Base-by-base conservation (phyloP, 1,140 invertebrate genomes). In the Metaphire vulgaris region DNA sequence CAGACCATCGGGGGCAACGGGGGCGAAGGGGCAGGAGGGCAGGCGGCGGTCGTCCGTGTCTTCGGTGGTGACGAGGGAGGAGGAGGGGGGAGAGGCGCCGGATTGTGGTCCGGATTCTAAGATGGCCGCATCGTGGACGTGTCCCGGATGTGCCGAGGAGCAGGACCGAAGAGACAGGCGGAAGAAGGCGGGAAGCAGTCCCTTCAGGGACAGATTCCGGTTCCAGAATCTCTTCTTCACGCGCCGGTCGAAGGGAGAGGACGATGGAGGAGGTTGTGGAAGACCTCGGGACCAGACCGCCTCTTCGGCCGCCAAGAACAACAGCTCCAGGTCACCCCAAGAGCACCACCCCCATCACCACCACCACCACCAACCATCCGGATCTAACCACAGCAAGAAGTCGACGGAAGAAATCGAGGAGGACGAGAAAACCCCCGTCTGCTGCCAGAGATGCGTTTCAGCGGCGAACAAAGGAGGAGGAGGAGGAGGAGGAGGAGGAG, bases 131-230 rank as follows among this genome's bases (percentile, higher is more conserved):
- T 56, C 41, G 41, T 56, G 41, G 41, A 21, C 21, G 6, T 56
- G 41, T 56, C 41, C 41, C 6, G 21, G 6, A 21, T 56, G 41
- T 56, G 41, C 41, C 41, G 6, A 21, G 41, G 21, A 56, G 41
- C 41, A 21, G 21, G 6, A 21, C 41, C 21, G 41, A 56, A 6
- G 41, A 6, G 41, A 6, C 6, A 56, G 41, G 41, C 72, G 30
- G 32, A 34, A 64, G 33, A 34, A 32, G 16, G 56, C 33, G 41
- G 56, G 56, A 30, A 26, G 33, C 30, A 73, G 72, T 73, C 72
- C 72, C 1, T 73, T 64, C 33, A 73, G 30, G 28, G 72, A 73
- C 28, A 73, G 56, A 26, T 73, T 73, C 33, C 16, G 33, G 26
- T 41, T 73, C 16, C 31, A 34, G 33, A 34, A 73, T 30, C 41